Evolutionary conservation across 2,888 invertebrate genomes (phyloP), one percentile per base, ranked within the genome.

Genomic region (Ypsolopha scabrella): DNA sequence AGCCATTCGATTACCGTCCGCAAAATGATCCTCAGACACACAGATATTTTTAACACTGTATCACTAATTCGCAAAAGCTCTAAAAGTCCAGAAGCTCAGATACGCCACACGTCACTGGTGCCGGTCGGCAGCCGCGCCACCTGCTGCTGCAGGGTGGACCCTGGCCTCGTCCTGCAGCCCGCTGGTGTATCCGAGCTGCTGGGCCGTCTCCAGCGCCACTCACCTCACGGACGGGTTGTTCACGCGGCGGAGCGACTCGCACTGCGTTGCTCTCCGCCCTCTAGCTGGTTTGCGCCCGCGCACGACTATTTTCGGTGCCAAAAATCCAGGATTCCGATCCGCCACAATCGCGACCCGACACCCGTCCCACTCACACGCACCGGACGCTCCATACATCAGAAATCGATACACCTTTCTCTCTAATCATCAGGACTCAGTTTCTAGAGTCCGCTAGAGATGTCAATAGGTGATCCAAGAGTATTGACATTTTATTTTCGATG

Each of bases 161-260:
- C 24, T 24, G 24, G 24, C 24, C 24, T n/a, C n/a, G n/a, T n/a
- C n/a, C n/a, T 24, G 24, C 24, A 24, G 49, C 43, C 33, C n/a
- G 61, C 65, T 70, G 68, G 68, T 70, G 76, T 77, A 77, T 75
- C 75, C 76, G 73, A 71, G 65, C 72, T 69, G 65, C 66, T 56
- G 58, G 58, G 58, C 24, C 4, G 24, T 58, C 57, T 54, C 58
- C 57, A 59, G 59, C 63, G 61, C 58, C 63, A 76, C 79, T 78
- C 78, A 85, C 85, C 85, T 83, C 81, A 75, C 78, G 77, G 72
- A 76, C 85, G 83, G 79, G 85, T 78, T 85, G 72, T 85, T 83
- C 78, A 77, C 75, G 80, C 85, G 86, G 86, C 86, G 86, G 86
- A 86, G 86, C 86, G 86, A 77, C 86, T 77, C 85, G 85, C 85